Percentiles rank a stretch among this genome's conserved stretches.
Conservation (phyloP, 2,113 vertebrate genomes). For the Sigmodon hispidus region DNA sequence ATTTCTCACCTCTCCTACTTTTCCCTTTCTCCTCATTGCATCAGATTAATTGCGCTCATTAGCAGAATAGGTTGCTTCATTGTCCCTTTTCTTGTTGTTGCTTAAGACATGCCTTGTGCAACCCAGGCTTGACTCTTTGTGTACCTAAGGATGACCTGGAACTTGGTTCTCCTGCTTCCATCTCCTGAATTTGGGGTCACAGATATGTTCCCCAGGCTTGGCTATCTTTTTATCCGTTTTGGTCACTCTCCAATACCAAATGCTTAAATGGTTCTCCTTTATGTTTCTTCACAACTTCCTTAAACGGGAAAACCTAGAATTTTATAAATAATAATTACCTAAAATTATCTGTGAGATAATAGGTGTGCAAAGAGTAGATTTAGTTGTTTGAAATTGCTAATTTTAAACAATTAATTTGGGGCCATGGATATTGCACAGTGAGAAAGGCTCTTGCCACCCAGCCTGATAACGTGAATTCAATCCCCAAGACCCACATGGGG, state of each 20-base stretch:
- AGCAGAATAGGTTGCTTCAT: not conserved
- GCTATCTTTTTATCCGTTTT: not conserved
- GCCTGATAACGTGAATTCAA: too few species aligned
- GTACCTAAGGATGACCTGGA: not conserved
- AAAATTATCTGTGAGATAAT: conserved; percentile 34
- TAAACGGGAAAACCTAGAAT: conserved; percentile 43
- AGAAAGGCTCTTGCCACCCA: not conserved
- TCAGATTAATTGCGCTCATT: not conserved
- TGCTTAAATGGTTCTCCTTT: not conserved
- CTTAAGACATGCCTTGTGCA: not conserved
- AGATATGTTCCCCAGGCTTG: not conserved
- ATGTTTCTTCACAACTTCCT: conserved; percentile 32
- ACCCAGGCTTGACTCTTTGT: not conserved
- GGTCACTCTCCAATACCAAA: not conserved
- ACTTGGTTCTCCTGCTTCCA: not conserved
- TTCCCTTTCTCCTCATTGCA: not conserved
- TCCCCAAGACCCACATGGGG: not conserved
- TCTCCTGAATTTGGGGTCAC: not conserved
- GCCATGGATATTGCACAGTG: not conserved
- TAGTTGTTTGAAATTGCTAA: not conserved
- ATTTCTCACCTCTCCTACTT: not conserved
- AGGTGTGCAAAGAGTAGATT: not conserved
- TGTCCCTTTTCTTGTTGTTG: not conserved
- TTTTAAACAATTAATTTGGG: not conserved
- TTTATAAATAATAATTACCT: conserved; percentile 48